Evolutionary conservation across 2,888 invertebrate genomes (phyloP), one percentile per base, ranked within the genome.

Genomic region (Omphaloscelis lunosa): DNA sequence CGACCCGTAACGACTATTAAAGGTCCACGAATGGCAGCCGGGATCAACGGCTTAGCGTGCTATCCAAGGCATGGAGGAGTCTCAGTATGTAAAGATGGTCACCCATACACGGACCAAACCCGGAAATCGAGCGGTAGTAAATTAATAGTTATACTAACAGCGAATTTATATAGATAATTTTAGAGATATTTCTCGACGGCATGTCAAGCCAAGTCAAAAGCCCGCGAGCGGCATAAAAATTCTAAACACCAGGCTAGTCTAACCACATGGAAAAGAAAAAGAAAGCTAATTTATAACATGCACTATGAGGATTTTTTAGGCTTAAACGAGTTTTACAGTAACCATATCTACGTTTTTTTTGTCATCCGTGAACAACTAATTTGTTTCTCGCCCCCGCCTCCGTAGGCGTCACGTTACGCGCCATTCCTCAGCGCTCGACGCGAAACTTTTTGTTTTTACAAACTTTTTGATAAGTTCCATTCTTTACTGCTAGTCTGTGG

Each of bases 391-490:
- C 20, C 8, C 8, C 66, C 12, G 70, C 39, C 48, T 63, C 29
- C 12, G 41, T 51, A 68, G 67, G 67, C 59, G 69, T 59, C 59
- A 23, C 74, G 79, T 80, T 79, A 82, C 67, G 79, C 73, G 39
- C 81, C 77, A 83, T 85, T 89, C 77, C 79, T 77, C 73, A 75
- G 59, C 65, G 65, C 74, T 83, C 3, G 66, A 45, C 39, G 56
- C 34, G 11, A 71, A 86, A 86, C 73, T 85, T 83, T 87, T 80
- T 82, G 70, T 82, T 89, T 82, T 80, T 27, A 34, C 65, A 11
- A 75, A 87, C 72, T 81, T 85, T 80, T 75, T 84, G 61, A 56
- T 56, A 70, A 66, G 56, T 70, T 79, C 69, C 68, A 69, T 72
- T 74, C 71, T 74, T 65, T n/a, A 59, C 2, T 58, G 56, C 34